Percentiles rank a stretch among this genome's conserved stretches.
phyloP scores from a whole-genome alignment of 2,113 vertebrate species.

The Myiagra hebetior region DNA sequence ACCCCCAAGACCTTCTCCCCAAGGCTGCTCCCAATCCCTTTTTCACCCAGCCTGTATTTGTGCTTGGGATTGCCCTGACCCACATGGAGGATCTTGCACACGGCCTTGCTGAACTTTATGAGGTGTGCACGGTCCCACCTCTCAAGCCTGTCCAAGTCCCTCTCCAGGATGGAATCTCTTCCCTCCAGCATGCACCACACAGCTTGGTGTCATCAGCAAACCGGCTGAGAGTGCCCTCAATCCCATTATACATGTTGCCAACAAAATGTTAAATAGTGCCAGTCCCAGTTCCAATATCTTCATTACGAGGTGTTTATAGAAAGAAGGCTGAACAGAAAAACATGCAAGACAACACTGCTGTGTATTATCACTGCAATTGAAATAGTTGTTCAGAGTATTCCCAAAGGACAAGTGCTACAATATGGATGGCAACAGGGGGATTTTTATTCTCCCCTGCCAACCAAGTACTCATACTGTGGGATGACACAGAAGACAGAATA shows the following conservation, averaged over 20 bases:
- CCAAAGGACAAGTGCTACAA: neutral
- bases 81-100: rapidly evolving
- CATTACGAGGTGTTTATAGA: neutral
- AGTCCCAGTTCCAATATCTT: neutral
- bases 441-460: neutral
- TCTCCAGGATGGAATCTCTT: neutral
- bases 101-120: neutral
- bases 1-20: neutral
- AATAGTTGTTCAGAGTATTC: neutral
- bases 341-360: neutral
- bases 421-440: neutral
- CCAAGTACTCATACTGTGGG: neutral
- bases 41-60: neutral
- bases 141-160: neutral
- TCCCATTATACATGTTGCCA: neutral
- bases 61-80: neutral
- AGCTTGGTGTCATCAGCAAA: neutral
- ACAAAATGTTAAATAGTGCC: neutral
- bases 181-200: neutral
- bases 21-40: neutral
- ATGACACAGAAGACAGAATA: neutral
- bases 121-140: neutral
- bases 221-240: neutral
- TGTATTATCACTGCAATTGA: neutral
- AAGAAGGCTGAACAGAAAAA: neutral